These are phyloP conservation scores for Rhagonycha fulva DNA, from an alignment of 2,888 invertebrate species.

Conservation along the genomic window DNA sequence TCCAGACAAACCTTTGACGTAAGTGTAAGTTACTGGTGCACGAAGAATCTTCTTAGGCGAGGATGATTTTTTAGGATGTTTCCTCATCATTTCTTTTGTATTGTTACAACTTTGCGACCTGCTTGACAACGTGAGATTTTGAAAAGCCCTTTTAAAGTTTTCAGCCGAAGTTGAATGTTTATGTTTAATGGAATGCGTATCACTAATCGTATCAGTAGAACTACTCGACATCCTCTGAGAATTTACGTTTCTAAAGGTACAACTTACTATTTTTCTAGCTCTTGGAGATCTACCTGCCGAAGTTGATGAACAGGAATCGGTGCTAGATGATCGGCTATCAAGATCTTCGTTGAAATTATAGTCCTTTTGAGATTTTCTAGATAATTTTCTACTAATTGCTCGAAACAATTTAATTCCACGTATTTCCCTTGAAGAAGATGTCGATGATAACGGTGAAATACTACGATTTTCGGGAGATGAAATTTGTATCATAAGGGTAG, in stretches of 20 bases:
- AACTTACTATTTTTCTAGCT: conserved; percentile 41
- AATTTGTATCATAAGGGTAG: conserved; percentile 42
- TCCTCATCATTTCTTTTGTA: conserved; percentile 44
- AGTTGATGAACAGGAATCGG: conserved; percentile 52
- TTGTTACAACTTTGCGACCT: conserved; percentile 69
- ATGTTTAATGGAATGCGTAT: conserved; percentile 57
- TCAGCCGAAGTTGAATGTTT: conserved; percentile 60
- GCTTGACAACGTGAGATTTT: conserved; percentile 64
- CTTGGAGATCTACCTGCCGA: conserved; percentile 42
- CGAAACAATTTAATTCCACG: conserved; percentile 69
- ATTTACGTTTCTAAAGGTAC: conserved; percentile 50
- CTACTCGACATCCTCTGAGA: conserved; percentile 59
- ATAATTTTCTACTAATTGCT: conserved; percentile 67
- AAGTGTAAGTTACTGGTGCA: conserved; percentile 78
- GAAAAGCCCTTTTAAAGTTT: conserved; percentile 73
- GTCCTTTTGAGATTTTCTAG: conserved; percentile 59
- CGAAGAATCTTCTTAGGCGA: conserved; percentile 77
- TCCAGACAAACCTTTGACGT: conserved; percentile 80
- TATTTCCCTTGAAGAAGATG: conserved; percentile 60
- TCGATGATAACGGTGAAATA: conserved; percentile 57
- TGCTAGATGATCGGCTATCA: conserved; percentile 57
- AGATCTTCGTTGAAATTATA: conserved; percentile 55
- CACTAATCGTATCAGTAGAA: conserved; percentile 68
- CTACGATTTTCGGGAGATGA: conserved; percentile 45
- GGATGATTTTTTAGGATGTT: conserved; percentile 59